Evolutionary conservation across 1,140 invertebrate species (phyloP), one percentile per base, ranked within the genome.

Genomic region (Drosophila tropicalis): DNA sequence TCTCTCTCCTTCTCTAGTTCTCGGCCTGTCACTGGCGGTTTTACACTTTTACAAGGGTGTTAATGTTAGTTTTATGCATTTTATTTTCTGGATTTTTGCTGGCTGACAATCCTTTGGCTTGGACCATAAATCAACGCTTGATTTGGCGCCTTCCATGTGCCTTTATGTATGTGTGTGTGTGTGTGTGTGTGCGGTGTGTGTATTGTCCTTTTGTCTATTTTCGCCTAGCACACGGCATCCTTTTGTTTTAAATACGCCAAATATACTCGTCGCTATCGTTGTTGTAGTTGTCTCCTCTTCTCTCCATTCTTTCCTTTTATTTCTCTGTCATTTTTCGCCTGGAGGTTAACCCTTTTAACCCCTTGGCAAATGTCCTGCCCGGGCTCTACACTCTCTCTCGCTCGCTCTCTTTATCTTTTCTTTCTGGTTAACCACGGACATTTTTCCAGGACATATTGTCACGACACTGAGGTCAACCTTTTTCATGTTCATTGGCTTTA

Each of bases 41-140:
- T 89, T 89, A 84, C 84, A 84, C 76, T 75, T 81, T 89, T 89
- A 89, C 84, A 89, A 76, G 84, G 84, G 84, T 89, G 84, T 82
- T 89, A 89, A 89, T 89, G 81, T 89, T 89, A 89, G 85, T 89
- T 89, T 74, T 82, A 71, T 73, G 66, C 54, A 68, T 65, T 86
- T 86, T 75, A 70, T 70, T 57, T 60, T 63, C n/a, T 66, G 62
- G 76, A 65, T 60, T 77, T 57, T 71, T 61, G 40, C 34, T 44
- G 40, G 60, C 63, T 70, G 73, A 69, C 78, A 75, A 86, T 85
- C 79, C 84, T 87, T 73, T 80, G 69, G 67, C 65, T 69, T 40
- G 62, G 79, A 65, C 66, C 73, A 89, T 89, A 89, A 89, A 89
- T 89, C 84, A 89, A 60, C 69, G 80, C 84, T 90, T 89, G 84